Percentiles rank a stretch among this genome's conserved stretches.
phyloP scores from a whole-genome alignment of 2,797 vertebrate genomes.

The Lacerta bilineata region DNA sequence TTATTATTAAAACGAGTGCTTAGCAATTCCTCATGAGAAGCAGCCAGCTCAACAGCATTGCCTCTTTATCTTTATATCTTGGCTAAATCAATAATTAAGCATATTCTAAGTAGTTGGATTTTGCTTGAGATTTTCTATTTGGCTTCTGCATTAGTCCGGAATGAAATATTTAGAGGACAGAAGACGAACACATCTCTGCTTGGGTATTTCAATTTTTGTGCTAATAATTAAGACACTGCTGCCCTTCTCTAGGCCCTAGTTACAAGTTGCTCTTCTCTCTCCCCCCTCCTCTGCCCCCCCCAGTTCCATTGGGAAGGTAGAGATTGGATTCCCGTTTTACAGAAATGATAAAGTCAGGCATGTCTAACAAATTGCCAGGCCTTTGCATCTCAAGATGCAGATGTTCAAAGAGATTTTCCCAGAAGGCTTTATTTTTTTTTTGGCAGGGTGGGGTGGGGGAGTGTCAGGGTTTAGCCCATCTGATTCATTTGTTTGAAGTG shows the following conservation, averaged over 20 bases:
- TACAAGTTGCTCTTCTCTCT: slow-evolving; percentile 65
- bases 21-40: accelerated
- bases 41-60: accelerated
- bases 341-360: slow-evolving; percentile 75
- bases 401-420: slow-evolving; percentile 69
- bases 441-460: background rate
- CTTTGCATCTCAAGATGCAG: slow-evolving; percentile 64
- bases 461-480: slow-evolving; percentile 49
- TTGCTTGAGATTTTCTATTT: slow-evolving; percentile 83
- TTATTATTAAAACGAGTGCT: background rate
- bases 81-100: slow-evolving; percentile 84
- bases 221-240: slow-evolving; percentile 83
- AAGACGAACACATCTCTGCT: slow-evolving; percentile 80
- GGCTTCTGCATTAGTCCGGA: slow-evolving; percentile 80
- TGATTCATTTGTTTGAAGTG: background rate
- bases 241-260: slow-evolving; percentile 61
- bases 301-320: slow-evolving; percentile 53
- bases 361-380: slow-evolving; percentile 72
- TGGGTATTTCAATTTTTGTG: slow-evolving; percentile 83
- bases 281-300: slow-evolving; percentile 56
- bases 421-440: slow-evolving; percentile 42
- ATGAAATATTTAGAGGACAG: slow-evolving; percentile 87
- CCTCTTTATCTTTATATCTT: slow-evolving; percentile 39
- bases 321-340: slow-evolving; percentile 72
- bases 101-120: slow-evolving; percentile 82